Percentiles rank a stretch among this genome's conserved stretches.
Evolutionary conservation across 2,797 vertebrate genomes (phyloP).

Genomic region (Falco concolor): DNA sequence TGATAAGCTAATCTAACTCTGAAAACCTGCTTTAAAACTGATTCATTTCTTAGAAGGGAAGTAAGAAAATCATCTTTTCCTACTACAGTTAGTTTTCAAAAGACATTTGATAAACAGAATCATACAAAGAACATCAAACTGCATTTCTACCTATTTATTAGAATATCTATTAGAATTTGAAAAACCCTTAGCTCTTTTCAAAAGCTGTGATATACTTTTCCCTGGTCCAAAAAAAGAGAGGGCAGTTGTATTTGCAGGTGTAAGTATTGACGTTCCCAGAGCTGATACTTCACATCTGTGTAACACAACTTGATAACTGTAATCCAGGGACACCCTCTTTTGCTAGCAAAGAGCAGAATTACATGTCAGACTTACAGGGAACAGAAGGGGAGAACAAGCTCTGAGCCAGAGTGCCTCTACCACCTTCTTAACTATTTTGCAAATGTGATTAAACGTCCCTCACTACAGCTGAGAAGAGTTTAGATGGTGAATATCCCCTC

Average conservation of each 20-base stretch:
- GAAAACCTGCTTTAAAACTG: neutral
- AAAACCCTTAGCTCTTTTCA: neutral
- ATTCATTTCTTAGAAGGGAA: neutral
- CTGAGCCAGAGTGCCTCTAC: neutral
- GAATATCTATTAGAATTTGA: neutral
- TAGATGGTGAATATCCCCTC: neutral
- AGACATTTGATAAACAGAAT: neutral
- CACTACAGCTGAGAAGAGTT: neutral
- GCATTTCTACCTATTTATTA: neutral
- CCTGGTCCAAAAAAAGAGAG: neutral
- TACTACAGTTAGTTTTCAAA: neutral
- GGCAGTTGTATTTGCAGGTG: neutral
- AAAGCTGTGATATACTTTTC: neutral
- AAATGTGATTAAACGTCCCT: neutral
- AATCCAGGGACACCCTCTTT: neutral
- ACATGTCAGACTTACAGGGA: fast-evolving
- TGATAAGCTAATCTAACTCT: neutral
- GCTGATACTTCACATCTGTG: neutral
- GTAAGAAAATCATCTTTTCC: neutral
- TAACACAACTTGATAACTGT: neutral
- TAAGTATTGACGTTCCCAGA: neutral
- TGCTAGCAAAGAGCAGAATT: neutral
- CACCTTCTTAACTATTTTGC: neutral
- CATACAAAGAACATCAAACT: neutral
- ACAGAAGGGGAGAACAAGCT: neutral